These are phyloP conservation scores for Amazona ochrocephala DNA, from an alignment of 2,797 vertebrate genomes.

Conservation along the genomic window DNA sequence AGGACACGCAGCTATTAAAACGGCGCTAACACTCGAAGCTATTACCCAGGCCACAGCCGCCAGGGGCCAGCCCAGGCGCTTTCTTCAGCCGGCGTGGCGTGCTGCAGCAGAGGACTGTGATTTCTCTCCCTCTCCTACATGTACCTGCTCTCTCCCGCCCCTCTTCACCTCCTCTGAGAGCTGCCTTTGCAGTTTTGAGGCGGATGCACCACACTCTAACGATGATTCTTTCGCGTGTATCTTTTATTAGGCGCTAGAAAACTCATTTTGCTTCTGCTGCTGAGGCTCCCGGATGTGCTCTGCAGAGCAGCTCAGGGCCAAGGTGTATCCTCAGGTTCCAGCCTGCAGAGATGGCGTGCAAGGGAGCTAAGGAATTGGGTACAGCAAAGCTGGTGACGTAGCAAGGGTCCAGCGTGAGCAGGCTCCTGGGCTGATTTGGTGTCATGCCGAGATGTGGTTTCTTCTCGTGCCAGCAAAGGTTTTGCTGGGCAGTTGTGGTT, in stretches of 20 bases:
- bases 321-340: background rate
- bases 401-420: background rate
- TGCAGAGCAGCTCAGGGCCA: background rate
- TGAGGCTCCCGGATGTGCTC: fast-evolving
- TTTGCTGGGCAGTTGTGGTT: background rate
- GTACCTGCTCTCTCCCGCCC: background rate
- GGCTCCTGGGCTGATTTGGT: background rate
- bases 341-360: fast-evolving
- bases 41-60: background rate
- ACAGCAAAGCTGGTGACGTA: no score
- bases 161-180: background rate
- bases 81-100: background rate
- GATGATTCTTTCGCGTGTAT: background rate
- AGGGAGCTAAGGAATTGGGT: background rate
- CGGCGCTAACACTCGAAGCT: background rate
- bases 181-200: background rate
- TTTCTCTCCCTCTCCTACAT: fast-evolving
- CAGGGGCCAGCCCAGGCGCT: background rate
- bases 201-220: fast-evolving
- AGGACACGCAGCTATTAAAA: background rate
- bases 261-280: fast-evolving
- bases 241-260: background rate
- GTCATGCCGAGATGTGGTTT: fast-evolving
- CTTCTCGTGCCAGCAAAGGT: background rate
- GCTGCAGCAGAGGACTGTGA: background rate